Percentiles rank a stretch among this genome's conserved stretches.
phyloP scores from a whole-genome alignment of 2,888 invertebrate genomes.

The Leptopterna dolabrata region DNA sequence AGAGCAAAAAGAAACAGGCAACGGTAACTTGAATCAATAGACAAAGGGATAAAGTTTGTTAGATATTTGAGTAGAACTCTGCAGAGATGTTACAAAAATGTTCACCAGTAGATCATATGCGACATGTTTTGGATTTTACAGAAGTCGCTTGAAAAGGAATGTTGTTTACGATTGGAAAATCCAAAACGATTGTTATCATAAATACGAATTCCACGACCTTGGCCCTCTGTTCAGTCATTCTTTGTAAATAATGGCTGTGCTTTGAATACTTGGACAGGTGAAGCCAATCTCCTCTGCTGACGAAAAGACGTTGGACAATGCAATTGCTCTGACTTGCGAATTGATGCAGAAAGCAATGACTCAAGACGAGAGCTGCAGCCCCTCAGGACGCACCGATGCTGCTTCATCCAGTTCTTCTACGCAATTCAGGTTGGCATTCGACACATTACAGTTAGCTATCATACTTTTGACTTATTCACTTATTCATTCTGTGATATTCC shows the following conservation, averaged over 20 bases:
- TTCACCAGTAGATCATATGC: no score
- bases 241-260: no score
- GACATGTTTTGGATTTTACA: no score
- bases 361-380: slow-evolving; percentile 67
- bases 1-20: slow-evolving; percentile 69
- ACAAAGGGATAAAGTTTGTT: no score
- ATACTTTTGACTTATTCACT: not conserved
- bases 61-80: no score
- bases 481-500: no score
- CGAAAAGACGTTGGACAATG: slow-evolving; percentile 89
- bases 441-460: not conserved
- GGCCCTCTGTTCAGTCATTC: no score
- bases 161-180: no score
- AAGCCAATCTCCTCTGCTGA: slow-evolving; percentile 95
- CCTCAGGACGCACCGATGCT: slow-evolving; percentile 33
- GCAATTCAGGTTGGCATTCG: slow-evolving; percentile 17
- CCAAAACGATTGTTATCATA: no score
- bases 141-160: no score
- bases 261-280: slow-evolving; percentile 70
- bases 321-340: slow-evolving; percentile 93
- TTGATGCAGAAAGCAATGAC: slow-evolving; percentile 78
- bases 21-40: slow-evolving; percentile 67
- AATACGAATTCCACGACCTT: no score
- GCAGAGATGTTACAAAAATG: no score
- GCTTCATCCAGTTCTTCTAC: slow-evolving; percentile 41